Evolutionary conservation across 2,888 invertebrate species (phyloP), one percentile per base, ranked within the genome.

Genomic region (Apocheima hispidaria): DNA sequence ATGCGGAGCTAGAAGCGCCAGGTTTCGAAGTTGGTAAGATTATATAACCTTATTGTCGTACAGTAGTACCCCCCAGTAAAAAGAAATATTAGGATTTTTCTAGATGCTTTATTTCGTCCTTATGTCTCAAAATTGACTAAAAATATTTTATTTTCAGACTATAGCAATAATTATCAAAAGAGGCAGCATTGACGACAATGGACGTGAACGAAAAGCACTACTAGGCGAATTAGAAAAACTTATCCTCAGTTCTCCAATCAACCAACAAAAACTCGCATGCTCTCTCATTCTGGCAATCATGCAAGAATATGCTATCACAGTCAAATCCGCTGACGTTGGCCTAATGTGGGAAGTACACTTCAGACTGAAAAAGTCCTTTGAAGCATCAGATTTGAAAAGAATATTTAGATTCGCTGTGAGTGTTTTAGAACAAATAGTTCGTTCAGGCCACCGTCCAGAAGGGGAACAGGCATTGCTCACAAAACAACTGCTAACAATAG

Each of bases 81-180:
- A n/a, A n/a, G n/a, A n/a, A n/a, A n/a, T n/a, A n/a, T n/a, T n/a
- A n/a, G n/a, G n/a, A n/a, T n/a, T n/a, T n/a, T n/a, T n/a, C n/a
- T n/a, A n/a, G n/a, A n/a, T n/a, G n/a, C n/a, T n/a, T n/a, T n/a
- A n/a, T n/a, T n/a, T n/a, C n/a, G n/a, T n/a, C n/a, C n/a, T n/a
- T 33, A 2, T n/a, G 12, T 4, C n/a, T 3, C 3, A 12, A n/a
- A 12, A 33, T 33, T n/a, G 4, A 5, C 33, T 33, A 7, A 41
- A 33, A n/a, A 4, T n/a, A 7, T 38, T 30, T 20, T 26, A 23
- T 38, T 43, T 56, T 26, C 90, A 96, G 93, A 95, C 96, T 48
- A 96, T 98, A 74, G 97, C 97, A 10, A 97, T 98, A 62, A 97
- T 98, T 86, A 95, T 98, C 16, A 98, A 98, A 90, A 93, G 97